phyloP scores from a whole-genome alignment of 2,797 vertebrate genomes.

The Microctenopoma steveboyesi region DNA sequence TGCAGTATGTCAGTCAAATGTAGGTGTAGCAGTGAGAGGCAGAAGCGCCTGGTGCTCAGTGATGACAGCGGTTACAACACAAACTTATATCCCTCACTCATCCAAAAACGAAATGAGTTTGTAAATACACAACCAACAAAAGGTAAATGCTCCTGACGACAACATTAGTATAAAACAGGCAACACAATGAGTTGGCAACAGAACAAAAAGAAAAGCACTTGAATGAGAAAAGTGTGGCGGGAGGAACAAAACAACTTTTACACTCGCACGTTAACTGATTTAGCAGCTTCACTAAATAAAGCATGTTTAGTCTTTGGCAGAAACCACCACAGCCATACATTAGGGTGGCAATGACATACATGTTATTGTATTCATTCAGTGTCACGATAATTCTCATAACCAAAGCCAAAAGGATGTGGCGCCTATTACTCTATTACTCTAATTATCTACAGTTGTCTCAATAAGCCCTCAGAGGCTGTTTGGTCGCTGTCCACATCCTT shows the following conservation, averaged over 20 bases:
- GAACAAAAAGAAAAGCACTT: slow-evolving; percentile 15
- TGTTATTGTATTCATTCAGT: slow-evolving; percentile 51
- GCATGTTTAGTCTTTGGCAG: slow-evolving; percentile 46
- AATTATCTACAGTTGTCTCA: slow-evolving; percentile 61
- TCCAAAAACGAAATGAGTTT: slow-evolving; percentile 9
- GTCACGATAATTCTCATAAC: slow-evolving; percentile 51
- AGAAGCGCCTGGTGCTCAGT: not conserved
- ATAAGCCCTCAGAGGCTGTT: slow-evolving; percentile 46
- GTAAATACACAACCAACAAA: slow-evolving; percentile 8
- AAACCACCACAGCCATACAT: slow-evolving; percentile 27
- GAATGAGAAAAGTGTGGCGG: not conserved
- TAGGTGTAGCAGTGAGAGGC: slow-evolving; percentile 25
- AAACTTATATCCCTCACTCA: not conserved
- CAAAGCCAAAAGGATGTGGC: slow-evolving; percentile 40
- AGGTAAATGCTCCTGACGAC: slow-evolving; percentile 1
- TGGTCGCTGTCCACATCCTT: slow-evolving; percentile 43
- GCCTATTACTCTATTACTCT: slow-evolving; percentile 40
- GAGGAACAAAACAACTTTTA: slow-evolving; percentile 33
- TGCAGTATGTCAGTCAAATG: slow-evolving; percentile 46
- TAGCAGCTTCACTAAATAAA: slow-evolving; percentile 45
- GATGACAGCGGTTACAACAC: slow-evolving; percentile 6
- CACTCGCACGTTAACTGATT: slow-evolving; percentile 37
- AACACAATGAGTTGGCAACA: slow-evolving; percentile 32
- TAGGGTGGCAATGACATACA: slow-evolving; percentile 51
- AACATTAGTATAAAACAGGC: slow-evolving; percentile 11